These are phyloP conservation scores for Pharmacophagus antenor DNA, from an alignment of 2,888 invertebrate species.

Conservation along the genomic window DNA sequence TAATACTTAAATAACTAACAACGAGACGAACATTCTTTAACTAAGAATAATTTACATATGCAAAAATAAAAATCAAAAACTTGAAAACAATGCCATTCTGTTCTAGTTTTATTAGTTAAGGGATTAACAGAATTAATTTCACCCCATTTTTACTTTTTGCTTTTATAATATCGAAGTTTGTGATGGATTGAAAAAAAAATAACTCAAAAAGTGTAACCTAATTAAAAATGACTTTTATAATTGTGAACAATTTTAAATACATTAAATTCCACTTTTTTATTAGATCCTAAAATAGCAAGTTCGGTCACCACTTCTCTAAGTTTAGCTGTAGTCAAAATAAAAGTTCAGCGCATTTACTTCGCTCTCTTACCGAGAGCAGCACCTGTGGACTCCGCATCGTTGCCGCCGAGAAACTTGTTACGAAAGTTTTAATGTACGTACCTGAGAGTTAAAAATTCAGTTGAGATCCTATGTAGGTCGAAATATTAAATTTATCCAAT, in stretches of 20 bases:
- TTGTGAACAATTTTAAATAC: too few relatives aligned
- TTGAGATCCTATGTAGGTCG: neutral
- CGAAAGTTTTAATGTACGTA: constrained; percentile 21
- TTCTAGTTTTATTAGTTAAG: neutral
- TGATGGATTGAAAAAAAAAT: neutral
- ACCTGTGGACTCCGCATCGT: constrained; percentile 23
- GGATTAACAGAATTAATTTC: neutral
- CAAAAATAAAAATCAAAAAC: too few relatives aligned
- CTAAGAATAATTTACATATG: too few relatives aligned
- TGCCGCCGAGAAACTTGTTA: constrained; percentile 14
- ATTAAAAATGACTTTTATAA: too few relatives aligned
- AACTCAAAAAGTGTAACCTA: too few relatives aligned
- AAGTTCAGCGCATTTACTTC: constrained; percentile 14
- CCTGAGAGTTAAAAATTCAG: constrained; percentile 18
- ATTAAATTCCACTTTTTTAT: neutral
- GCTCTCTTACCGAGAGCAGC: constrained; percentile 8
- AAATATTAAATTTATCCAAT: neutral
- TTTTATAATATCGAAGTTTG: neutral
- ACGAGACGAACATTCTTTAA: too few relatives aligned
- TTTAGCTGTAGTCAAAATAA: constrained; percentile 2
- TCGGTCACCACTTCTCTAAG: neutral
- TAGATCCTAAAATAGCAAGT: neutral
- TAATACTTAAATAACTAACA: too few relatives aligned
- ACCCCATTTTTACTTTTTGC: neutral
- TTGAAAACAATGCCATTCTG: too few relatives aligned